phyloP scores from a whole-genome alignment of 1,140 invertebrate genomes.

The Drosophila neocordata region DNA sequence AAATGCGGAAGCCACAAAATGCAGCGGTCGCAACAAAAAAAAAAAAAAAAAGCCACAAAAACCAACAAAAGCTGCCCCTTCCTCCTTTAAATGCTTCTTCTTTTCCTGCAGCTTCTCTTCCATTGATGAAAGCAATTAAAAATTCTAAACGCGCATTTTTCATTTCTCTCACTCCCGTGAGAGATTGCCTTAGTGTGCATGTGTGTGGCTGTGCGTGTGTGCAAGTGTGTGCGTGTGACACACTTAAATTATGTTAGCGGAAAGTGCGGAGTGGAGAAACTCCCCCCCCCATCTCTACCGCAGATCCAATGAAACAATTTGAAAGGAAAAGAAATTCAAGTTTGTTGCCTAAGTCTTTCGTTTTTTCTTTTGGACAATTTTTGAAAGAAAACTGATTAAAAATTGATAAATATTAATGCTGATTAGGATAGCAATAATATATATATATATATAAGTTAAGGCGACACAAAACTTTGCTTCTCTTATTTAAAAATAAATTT shows the following conservation, averaged over 20 bases:
- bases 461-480: too few species aligned
- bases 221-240: constrained; percentile 42
- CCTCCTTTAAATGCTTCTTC: neutral
- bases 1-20: constrained; percentile 70
- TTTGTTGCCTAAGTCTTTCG: constrained; percentile 75
- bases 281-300: neutral
- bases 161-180: constrained; percentile 36
- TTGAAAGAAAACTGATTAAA: neutral
- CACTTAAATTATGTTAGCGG: constrained; percentile 41
- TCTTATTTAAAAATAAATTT: too few species aligned
- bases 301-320: constrained; percentile 22
- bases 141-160: constrained; percentile 69
- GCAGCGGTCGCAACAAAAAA: constrained; percentile 37
- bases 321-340: constrained; percentile 40
- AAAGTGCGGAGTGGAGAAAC: neutral
- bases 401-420: too few species aligned
- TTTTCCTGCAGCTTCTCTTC: constrained; percentile 17
- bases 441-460: too few species aligned
- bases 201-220: constrained; percentile 38
- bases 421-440: too few species aligned
- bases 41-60: constrained; percentile 3
- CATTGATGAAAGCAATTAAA: constrained; percentile 71
- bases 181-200: constrained; percentile 31
- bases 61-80: constrained; percentile 28
- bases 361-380: constrained; percentile 33